These are phyloP conservation scores for Drosophila mayri DNA, from an alignment of 1,140 invertebrate species.

Conservation along the genomic window DNA sequence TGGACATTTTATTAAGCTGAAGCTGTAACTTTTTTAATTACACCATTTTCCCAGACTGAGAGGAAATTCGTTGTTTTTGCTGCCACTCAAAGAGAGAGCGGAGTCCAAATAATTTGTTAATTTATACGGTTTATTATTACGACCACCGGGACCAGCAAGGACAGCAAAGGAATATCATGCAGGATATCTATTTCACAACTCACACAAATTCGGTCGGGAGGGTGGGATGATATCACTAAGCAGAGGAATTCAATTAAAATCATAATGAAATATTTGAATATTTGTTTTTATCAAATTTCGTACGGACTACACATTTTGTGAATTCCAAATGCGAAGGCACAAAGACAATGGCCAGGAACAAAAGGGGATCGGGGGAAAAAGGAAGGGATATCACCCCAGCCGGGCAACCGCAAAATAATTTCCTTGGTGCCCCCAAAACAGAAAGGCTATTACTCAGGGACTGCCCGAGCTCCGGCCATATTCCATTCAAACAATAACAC, in stretches of 20 bases:
- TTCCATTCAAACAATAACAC: slow-evolving; percentile 67
- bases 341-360: slow-evolving; percentile 54
- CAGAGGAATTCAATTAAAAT: slow-evolving; percentile 78
- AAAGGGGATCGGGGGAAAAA: slow-evolving; percentile 24
- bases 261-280: slow-evolving; percentile 80
- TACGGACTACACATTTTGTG: slow-evolving; percentile 65
- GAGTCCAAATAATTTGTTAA: slow-evolving; percentile 32
- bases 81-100: background rate
- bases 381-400: slow-evolving; percentile 1
- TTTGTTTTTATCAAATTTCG: slow-evolving; percentile 72
- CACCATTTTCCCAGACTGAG: slow-evolving; percentile 20
- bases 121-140: slow-evolving; percentile 33
- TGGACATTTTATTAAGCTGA: slow-evolving; percentile 37
- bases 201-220: background rate
- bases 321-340: slow-evolving; percentile 58
- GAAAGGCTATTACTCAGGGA: slow-evolving; percentile 50
- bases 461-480: slow-evolving; percentile 10
- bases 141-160: background rate
- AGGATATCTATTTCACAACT: slow-evolving; percentile 11
- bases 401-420: slow-evolving; percentile 55
- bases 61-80: background rate
- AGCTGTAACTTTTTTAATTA: slow-evolving; percentile 73
- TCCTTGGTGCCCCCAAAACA: slow-evolving; percentile 55
- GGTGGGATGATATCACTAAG: slow-evolving; percentile 9
- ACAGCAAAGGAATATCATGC: background rate